Evolutionary conservation across 2,888 invertebrate species (phyloP).

Genomic region (Tipula unca): DNA sequence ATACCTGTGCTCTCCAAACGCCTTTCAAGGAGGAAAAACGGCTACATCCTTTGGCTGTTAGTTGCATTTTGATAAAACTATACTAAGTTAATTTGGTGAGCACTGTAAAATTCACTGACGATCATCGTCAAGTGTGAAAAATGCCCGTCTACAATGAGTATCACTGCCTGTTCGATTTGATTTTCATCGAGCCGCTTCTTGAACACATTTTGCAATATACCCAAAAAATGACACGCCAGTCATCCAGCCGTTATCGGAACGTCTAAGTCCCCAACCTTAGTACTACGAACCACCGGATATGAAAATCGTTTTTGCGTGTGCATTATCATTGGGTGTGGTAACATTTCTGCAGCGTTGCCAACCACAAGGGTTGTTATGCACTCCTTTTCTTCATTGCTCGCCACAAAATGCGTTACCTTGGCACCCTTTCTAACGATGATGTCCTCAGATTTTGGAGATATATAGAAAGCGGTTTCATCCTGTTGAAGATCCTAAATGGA

Average conservation of each 20-base stretch:
- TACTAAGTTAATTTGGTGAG: neutral
- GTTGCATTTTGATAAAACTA: neutral
- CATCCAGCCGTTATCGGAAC: neutral
- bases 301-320: neutral
- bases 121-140: neutral
- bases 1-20: neutral
- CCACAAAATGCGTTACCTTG: neutral
- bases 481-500: too few species aligned
- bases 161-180: neutral
- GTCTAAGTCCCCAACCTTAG: neutral
- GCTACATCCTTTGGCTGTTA: neutral
- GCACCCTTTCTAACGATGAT: neutral
- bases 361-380: neutral
- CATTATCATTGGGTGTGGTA: too few species aligned
- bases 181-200: neutral
- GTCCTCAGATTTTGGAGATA: too few species aligned
- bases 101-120: neutral
- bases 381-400: neutral
- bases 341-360: neutral
- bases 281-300: neutral
- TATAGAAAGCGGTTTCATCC: too few species aligned
- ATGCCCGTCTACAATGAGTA: neutral
- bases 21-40: too few species aligned
- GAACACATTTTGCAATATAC: too few species aligned
- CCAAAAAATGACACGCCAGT: neutral